phyloP scores from a whole-genome alignment of 2,113 vertebrate species.

The Ceyx melanurus region DNA sequence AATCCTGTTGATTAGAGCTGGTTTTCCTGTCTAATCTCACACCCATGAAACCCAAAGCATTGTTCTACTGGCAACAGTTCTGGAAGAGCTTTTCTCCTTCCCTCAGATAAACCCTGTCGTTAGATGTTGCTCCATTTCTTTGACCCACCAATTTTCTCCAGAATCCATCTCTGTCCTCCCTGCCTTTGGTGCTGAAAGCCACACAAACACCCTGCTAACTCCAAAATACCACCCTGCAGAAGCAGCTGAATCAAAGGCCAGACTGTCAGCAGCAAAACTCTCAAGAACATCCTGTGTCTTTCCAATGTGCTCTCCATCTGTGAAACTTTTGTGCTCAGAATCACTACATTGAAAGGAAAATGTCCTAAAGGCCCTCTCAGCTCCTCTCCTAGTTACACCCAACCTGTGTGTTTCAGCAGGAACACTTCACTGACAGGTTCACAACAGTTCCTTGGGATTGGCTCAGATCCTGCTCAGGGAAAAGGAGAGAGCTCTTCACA shows the following conservation, averaged over 20 bases:
- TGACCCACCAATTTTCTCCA: neutral
- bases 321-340: conserved; percentile 42
- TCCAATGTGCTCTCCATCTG: conserved; percentile 35
- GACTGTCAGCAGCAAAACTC: conserved; percentile 16
- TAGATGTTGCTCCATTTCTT: neutral
- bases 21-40: neutral
- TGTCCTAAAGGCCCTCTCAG: conserved; percentile 8
- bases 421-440: neutral
- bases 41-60: neutral
- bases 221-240: neutral
- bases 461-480: neutral
- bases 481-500: neutral
- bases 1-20: neutral
- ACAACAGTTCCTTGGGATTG: conserved; percentile 2
- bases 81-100: neutral
- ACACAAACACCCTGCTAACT: neutral
- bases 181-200: neutral
- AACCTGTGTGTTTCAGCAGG: neutral
- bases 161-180: neutral
- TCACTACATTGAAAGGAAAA: conserved; percentile 29
- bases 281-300: neutral
- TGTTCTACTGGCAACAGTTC: neutral
- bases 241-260: conserved; percentile 23
- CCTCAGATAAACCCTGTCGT: neutral
- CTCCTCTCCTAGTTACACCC: conserved; percentile 11